Evolutionary conservation across 2,888 invertebrate species (phyloP).

Genomic region (Quadriops clusia): DNA sequence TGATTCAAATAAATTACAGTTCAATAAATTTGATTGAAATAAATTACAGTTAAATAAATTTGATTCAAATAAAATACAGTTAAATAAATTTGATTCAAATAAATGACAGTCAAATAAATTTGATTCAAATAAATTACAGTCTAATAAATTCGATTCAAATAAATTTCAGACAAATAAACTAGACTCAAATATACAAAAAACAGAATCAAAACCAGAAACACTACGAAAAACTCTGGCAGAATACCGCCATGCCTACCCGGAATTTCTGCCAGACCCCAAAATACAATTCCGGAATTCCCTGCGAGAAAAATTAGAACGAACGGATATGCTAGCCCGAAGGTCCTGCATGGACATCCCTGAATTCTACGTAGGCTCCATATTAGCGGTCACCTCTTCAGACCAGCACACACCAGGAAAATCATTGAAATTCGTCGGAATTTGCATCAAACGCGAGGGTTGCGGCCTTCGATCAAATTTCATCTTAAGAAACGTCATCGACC

Average conservation of each 20-base stretch:
- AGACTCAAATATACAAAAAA: too few relatives aligned
- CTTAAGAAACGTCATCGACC: conserved; percentile 86
- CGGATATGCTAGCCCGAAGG: conserved; percentile 84
- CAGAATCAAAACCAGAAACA: conserved; percentile 3
- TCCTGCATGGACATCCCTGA: conserved; percentile 81
- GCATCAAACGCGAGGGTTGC: conserved; percentile 71
- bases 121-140: too few relatives aligned
- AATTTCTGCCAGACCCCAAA: conserved; percentile 84
- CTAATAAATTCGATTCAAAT: too few relatives aligned
- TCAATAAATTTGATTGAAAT: too few relatives aligned
- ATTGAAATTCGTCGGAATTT: conserved; percentile 86
- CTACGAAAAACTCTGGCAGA: conserved; percentile 35
- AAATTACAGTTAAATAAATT: too few relatives aligned
- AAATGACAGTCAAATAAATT: too few relatives aligned
- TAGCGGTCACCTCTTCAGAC: conserved; percentile 82
- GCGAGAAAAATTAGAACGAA: conserved; percentile 78
- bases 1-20: too few relatives aligned
- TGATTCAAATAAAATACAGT: too few relatives aligned
- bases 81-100: too few relatives aligned
- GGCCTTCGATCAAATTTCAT: conserved; percentile 79
- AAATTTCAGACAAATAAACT: too few relatives aligned
- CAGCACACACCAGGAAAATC: conserved; percentile 72
- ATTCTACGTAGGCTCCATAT: conserved; percentile 89
- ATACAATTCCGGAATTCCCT: conserved; percentile 64
- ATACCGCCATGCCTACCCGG: conserved; percentile 69